A percentile compares a stretch with the other conserved stretches of the same genome.
Evolutionary conservation across 1,140 invertebrate species (phyloP).

Genomic region (Pollicipes pollicipes): DNA sequence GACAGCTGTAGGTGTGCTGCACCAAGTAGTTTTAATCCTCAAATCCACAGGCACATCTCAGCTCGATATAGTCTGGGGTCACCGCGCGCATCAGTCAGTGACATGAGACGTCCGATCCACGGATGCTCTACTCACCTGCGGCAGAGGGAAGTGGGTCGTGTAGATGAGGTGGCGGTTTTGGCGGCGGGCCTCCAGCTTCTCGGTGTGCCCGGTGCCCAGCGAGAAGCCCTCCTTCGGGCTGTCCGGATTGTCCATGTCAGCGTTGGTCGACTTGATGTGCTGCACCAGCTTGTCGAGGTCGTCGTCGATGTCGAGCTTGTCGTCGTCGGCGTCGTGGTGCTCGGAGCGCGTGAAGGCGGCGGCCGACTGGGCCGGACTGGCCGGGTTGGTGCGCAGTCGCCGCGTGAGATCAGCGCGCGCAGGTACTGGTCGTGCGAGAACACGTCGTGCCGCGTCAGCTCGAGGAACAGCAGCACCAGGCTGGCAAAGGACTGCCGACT

Average conservation of each 20-base stretch:
- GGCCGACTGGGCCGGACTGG: neutral
- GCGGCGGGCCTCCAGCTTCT: conserved; percentile 14
- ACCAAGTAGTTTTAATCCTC: no score
- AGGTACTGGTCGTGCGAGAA: conserved; percentile 97
- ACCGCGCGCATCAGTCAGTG: no score
- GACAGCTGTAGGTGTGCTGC: no score
- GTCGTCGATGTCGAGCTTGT: conserved; percentile 60
- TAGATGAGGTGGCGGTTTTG: conserved; percentile 57
- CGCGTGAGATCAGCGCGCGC: conserved; percentile 88
- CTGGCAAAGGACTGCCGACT: conserved; percentile 72
- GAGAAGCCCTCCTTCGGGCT: neutral
- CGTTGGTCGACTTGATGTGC: conserved; percentile 62
- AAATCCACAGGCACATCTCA: no score
- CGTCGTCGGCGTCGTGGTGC: conserved; percentile 40
- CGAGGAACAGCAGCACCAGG: conserved; percentile 85
- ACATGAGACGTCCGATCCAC: no score
- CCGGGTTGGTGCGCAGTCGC: conserved; percentile 43
- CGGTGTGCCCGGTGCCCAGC: conserved; percentile 10
- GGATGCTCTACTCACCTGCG: no score
- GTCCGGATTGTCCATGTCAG: conserved; percentile 8
- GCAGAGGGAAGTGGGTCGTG: conserved; percentile 78
- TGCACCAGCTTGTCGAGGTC: conserved; percentile 75
- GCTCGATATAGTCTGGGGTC: no score
- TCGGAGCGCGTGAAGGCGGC: neutral
- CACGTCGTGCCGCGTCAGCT: conserved; percentile 82